Evolutionary conservation across 2,888 invertebrate species (phyloP), one percentile per base, ranked within the genome.

Genomic region (Eurytoma adleriae): DNA sequence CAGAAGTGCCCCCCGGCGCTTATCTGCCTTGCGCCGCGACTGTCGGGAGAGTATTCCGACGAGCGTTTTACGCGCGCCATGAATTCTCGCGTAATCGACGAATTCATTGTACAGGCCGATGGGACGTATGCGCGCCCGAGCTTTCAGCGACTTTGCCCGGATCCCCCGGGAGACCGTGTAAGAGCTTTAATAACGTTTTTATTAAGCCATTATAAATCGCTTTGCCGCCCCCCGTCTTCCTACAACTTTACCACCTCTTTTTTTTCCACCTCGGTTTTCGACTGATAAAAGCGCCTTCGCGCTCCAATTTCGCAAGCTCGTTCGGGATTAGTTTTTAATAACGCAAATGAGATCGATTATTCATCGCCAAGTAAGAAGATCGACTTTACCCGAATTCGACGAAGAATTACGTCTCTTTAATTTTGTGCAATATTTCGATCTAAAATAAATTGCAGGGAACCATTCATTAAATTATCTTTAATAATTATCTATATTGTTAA

Each of bases 1-100:
- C 79, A 79, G 79, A 79, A 82, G 79, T 79, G 74, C 76, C 79
- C 78, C 72, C 54, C 72, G 50, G 79, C 76, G 82, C 79, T 82
- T 78, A 75, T 78, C 81, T 82, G 77, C 48, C 56, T 76, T 20
- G 72, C 18, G 18, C 30, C 14, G 2, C 61, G 4, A n/a, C 62
- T 13, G 24, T 27, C 12, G 61, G 56, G 57, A 40, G 59, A 61
- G 66, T 50, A 71, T 72, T 52, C 64, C 71, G 71, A 72, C 24
- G 71, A 71, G 56, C 64, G 67, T 70, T 80, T 76, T 76, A 71
- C 76, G 71, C 62, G 71, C 61, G 20, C 76, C 71, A 72, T 80
- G 80, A 80, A 80, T 80, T 72, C 72, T 72, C 80, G 76, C 71
- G 75, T 76, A 80, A 80, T 80, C 75, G 72, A 72, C 80, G 68